Percentiles rank a stretch among this genome's conserved stretches.
These are phyloP conservation scores for Protomyctophum bolini DNA, from an alignment of 2,113 vertebrate genomes.

Conservation along the genomic window DNA sequence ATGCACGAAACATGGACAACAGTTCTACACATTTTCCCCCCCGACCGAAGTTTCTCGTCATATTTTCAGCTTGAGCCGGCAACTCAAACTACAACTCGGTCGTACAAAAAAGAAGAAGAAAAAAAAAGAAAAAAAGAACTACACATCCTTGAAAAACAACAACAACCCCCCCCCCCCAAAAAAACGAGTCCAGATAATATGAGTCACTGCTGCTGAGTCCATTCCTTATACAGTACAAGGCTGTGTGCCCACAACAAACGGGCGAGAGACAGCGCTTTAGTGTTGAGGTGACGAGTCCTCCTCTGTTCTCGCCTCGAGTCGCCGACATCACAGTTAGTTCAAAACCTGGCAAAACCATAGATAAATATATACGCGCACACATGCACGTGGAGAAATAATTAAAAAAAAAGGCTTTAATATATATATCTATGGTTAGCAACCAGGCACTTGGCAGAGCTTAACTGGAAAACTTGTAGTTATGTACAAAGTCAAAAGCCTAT, in stretches of 20 bases:
- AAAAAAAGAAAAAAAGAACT: neutral
- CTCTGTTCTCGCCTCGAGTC: constrained; percentile 63
- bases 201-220: constrained; percentile 29
- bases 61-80: constrained; percentile 48
- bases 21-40: constrained; percentile 39
- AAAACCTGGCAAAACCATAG: constrained; percentile 74
- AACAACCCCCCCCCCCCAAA: constrained; percentile 26
- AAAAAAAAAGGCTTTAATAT: constrained; percentile 56
- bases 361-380: constrained; percentile 59
- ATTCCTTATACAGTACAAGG: constrained; percentile 42
- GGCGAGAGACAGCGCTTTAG: constrained; percentile 59
- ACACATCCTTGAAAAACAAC: neutral
- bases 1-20: constrained; percentile 66
- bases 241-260: constrained; percentile 43
- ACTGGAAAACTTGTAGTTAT: constrained; percentile 45
- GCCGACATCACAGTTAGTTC: constrained; percentile 69
- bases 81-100: constrained; percentile 56
- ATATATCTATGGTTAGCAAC: constrained; percentile 77
- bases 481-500: constrained; percentile 59
- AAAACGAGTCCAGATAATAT: constrained; percentile 39
- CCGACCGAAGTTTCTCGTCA: constrained; percentile 36
- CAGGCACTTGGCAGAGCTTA: constrained; percentile 75
- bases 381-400: constrained; percentile 33
- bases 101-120: constrained; percentile 53
- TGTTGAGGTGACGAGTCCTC: constrained; percentile 51